Percentiles rank a stretch among this genome's conserved stretches.
Conservation (phyloP, 2,797 vertebrate species). For the Emys orbicularis region DNA sequence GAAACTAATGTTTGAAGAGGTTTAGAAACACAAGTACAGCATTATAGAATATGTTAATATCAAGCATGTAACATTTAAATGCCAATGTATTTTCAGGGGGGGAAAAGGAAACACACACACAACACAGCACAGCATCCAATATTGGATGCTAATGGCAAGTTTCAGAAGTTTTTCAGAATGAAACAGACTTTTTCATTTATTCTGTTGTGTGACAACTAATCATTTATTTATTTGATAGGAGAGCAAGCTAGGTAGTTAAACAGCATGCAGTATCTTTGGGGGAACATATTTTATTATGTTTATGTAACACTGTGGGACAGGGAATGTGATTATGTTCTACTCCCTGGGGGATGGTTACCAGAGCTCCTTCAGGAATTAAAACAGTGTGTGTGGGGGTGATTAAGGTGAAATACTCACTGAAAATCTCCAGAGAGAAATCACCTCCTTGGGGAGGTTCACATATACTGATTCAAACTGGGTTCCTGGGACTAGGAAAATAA, state of each 20-base stretch:
- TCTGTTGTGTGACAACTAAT: not conserved
- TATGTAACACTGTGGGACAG: not conserved
- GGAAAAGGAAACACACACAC: not conserved
- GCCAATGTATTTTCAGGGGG: not conserved
- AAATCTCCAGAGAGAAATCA: not conserved
- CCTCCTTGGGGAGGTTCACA: too few relatives aligned
- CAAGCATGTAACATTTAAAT: not conserved
- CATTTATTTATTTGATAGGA: not conserved
- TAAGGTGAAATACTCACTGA: not conserved
- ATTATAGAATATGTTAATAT: not conserved
- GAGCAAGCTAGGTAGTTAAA: not conserved
- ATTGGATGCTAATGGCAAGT: not conserved
- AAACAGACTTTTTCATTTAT: not conserved
- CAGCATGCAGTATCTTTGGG: too few relatives aligned
- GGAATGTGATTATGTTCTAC: not conserved
- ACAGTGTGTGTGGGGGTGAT: not conserved
- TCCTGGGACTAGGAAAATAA: not conserved
- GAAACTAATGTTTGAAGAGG: not conserved
- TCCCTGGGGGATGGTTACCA: not conserved
- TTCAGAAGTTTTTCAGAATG: not conserved
- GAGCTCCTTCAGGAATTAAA: not conserved
- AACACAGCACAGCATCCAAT: not conserved
- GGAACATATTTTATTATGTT: not conserved
- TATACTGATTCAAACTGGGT: not conserved
- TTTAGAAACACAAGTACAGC: conserved; percentile 25